Evolutionary conservation across 2,888 invertebrate genomes (phyloP).

Genomic region (Tortricodes alternella): DNA sequence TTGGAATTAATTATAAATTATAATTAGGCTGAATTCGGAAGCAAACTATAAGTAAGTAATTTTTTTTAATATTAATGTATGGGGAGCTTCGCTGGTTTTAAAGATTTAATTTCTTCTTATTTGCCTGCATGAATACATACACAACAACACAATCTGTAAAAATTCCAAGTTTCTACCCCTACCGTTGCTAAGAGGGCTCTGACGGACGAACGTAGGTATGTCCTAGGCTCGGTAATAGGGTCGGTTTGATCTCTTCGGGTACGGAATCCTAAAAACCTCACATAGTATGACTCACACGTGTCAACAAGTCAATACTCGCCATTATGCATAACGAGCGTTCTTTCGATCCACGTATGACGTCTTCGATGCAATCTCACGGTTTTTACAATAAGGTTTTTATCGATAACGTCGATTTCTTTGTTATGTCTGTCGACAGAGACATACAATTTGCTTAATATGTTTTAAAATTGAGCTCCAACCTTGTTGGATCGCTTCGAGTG

Average conservation of each 20-base stretch:
- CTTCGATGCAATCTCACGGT: conserved; percentile 1
- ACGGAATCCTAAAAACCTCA: not conserved
- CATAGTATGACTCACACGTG: not conserved
- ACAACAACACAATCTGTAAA: no score
- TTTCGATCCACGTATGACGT: not conserved
- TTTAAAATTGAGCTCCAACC: not conserved
- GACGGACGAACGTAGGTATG: no score
- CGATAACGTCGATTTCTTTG: not conserved
- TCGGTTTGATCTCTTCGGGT: not conserved
- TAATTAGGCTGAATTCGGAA: no score
- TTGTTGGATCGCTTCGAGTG: not conserved
- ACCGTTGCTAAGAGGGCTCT: no score
- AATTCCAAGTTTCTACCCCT: no score
- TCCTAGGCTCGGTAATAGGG: no score
- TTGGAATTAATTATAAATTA: no score
- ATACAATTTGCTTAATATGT: not conserved
- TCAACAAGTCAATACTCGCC: not conserved
- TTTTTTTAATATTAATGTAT: no score
- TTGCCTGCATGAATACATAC: no score
- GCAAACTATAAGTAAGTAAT: no score
- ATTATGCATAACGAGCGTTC: conserved; percentile 3
- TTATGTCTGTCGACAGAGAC: not conserved
- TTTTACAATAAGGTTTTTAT: conserved; percentile 9
- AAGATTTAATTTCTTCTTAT: no score
- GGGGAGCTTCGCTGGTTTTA: no score